Evolutionary conservation across 2,888 invertebrate genomes (phyloP).

Genomic region (Volucella bombylans): DNA sequence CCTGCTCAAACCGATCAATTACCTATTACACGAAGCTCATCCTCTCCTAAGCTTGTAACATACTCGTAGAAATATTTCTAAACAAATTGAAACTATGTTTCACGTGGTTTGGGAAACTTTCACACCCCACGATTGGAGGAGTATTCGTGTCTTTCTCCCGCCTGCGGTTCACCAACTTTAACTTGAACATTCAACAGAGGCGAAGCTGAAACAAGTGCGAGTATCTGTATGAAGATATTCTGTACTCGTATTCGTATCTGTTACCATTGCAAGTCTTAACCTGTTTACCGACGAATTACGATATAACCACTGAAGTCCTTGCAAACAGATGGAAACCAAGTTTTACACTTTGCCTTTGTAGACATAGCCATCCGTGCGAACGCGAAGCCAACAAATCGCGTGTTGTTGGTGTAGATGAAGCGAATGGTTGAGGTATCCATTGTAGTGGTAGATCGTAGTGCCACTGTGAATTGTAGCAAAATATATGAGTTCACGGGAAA

Average conservation of each 20-base stretch:
- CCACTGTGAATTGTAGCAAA: constrained; percentile 47
- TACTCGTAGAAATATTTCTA: not conserved
- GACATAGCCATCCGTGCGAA: not conserved
- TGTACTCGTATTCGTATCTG: no score
- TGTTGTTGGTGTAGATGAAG: not conserved
- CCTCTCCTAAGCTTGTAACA: not conserved
- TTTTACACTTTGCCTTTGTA: constrained; percentile 44
- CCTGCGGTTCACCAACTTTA: constrained; percentile 42
- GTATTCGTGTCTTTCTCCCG: constrained; percentile 6
- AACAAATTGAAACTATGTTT: constrained; percentile 24
- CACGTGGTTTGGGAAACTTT: not conserved
- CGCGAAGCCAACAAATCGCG: constrained; percentile 41
- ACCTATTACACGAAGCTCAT: not conserved
- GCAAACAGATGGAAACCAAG: constrained; percentile 53
- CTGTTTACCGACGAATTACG: constrained; percentile 51
- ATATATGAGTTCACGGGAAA: constrained; percentile 34
- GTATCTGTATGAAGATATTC: not conserved
- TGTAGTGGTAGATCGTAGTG: constrained; percentile 4
- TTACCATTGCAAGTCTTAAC: constrained; percentile 12
- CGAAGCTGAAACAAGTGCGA: no score
- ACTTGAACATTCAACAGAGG: constrained; percentile 30
- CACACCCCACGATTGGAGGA: not conserved
- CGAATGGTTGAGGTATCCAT: not conserved
- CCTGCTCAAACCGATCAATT: not conserved
- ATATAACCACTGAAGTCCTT: constrained; percentile 34